These are phyloP conservation scores for Myioborus melanocephalus DNA, from an alignment of 2,797 vertebrate species.

Conservation along the genomic window DNA sequence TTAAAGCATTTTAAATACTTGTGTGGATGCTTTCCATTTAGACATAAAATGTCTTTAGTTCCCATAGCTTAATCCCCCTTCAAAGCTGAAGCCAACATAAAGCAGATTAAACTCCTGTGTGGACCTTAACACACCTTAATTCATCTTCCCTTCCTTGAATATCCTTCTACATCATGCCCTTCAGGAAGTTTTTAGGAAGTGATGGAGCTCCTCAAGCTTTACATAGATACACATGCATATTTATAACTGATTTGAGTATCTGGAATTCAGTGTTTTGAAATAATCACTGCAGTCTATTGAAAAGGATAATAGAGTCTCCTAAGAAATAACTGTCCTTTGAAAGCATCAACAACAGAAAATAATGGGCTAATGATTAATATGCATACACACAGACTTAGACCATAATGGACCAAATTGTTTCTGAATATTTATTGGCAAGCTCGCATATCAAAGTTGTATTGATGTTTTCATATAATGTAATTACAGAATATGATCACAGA, in stretches of 20 bases:
- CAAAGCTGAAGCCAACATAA: background rate
- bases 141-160: background rate
- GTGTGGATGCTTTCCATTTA: background rate
- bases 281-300: background rate
- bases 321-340: background rate
- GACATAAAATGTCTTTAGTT: slow-evolving; percentile 25
- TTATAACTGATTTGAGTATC: background rate
- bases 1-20: slow-evolving; percentile 5
- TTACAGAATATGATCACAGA: background rate
- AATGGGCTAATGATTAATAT: background rate
- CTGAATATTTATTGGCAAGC: background rate
- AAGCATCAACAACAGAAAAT: background rate
- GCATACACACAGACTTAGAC: background rate
- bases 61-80: background rate
- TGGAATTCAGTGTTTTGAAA: background rate
- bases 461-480: background rate
- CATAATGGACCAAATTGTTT: background rate
- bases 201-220: background rate
- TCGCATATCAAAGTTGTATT: background rate
- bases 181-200: background rate
- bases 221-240: background rate
- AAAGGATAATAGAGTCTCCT: background rate
- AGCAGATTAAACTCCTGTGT: slow-evolving; percentile 25
- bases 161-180: background rate
- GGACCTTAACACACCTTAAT: background rate